A percentile compares a stretch with the other conserved stretches of the same genome.
phyloP scores from a whole-genome alignment of 64 coral and sea anemone species.

The Porites lutea region DNA sequence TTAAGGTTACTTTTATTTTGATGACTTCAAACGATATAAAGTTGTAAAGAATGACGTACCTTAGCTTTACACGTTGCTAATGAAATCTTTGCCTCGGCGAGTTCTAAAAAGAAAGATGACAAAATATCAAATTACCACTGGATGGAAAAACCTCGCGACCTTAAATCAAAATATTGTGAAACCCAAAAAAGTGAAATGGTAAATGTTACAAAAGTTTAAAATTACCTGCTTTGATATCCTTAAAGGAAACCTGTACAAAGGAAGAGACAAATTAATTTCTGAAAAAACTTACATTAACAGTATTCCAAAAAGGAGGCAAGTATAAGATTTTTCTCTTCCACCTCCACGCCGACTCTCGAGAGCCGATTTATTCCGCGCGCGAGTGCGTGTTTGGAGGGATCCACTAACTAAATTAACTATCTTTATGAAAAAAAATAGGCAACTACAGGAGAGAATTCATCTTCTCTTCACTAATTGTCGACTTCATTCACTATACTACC shows the following conservation, averaged over 20 bases:
- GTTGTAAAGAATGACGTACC: slow-evolving; percentile 8
- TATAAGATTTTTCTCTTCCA: no score
- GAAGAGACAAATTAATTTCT: background rate
- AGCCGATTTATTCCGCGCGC: no score
- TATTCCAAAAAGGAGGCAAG: no score
- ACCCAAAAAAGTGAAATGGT: background rate
- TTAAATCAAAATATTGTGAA: background rate
- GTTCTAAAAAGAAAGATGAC: slow-evolving; percentile 40
- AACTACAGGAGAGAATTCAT: no score
- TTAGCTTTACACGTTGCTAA: slow-evolving; percentile 81
- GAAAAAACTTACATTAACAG: background rate
- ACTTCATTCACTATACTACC: no score
- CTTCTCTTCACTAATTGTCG: no score
- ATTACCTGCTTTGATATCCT: slow-evolving; percentile 50
- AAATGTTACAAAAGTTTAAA: background rate
- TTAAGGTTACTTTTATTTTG: no score
- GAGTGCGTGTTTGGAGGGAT: no score
- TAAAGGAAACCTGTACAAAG: slow-evolving; percentile 49
- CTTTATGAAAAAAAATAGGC: no score
- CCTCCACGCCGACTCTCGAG: no score
- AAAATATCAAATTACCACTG: background rate
- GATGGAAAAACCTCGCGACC: background rate
- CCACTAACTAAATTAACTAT: no score
- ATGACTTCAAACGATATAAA: no score
- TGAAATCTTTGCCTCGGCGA: slow-evolving; percentile 80